Base-by-base conservation (phyloP, 2,888 invertebrate species). In the Proisotoma minuta region DNA sequence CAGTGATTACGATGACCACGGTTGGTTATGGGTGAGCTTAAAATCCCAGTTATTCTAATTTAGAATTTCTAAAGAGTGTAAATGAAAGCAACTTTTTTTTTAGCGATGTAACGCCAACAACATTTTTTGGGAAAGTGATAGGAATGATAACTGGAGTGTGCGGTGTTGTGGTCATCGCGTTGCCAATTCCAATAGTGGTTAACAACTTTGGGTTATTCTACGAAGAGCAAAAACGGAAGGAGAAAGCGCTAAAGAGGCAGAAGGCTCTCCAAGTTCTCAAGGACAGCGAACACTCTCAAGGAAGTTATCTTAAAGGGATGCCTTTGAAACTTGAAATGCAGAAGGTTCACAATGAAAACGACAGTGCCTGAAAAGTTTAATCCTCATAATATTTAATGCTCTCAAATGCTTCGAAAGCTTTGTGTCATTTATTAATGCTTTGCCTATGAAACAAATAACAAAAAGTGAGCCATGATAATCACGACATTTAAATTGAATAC, bases 1-100 rank as follows among this genome's bases (percentile, higher is more conserved):
- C 62, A 27, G 29, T 68, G 15, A 63, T 68, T 27, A 68, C 68
- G 56, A 65, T 68, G 65, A 68, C 68, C 18, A 68, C 68, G 1
- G 68, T 68, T 1, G 67, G 67, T 22, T 66, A 66, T 34, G 66
- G 65, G 52, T 57, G n/a, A n/a, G n/a, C n/a, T n/a, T n/a, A n/a
- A n/a, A n/a, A n/a, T n/a, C n/a, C n/a, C n/a, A n/a, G n/a, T n/a
- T n/a, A n/a, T n/a, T n/a, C n/a, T n/a, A n/a, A n/a, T n/a, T n/a
- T n/a, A n/a, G n/a, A n/a, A n/a, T n/a, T n/a, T n/a, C n/a, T n/a
- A n/a, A n/a, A n/a, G n/a, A n/a, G n/a, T n/a, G n/a, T n/a, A n/a
- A n/a, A n/a, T n/a, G n/a, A n/a, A n/a, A n/a, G n/a, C n/a, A n/a
- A n/a, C n/a, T n/a, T n/a, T n/a, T n/a, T n/a, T n/a, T n/a, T n/a